These are phyloP conservation scores for Neoniphon sammara DNA, from an alignment of 2,797 vertebrate genomes.

Conservation along the genomic window DNA sequence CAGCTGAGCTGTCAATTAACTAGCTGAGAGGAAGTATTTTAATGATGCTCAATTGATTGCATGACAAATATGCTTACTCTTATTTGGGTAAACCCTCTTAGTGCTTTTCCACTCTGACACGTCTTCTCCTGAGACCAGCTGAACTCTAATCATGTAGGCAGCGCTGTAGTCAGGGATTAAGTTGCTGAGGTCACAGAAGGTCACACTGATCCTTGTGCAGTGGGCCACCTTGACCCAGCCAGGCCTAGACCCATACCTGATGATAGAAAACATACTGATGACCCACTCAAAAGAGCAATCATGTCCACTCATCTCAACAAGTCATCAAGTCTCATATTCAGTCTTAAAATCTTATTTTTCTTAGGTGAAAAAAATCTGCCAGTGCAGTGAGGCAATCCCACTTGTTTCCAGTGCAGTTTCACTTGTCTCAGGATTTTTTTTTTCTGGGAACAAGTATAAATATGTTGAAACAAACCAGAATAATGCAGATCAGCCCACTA, in stretches of 20 bases:
- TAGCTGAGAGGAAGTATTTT: background rate
- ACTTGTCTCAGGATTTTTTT: too few species aligned
- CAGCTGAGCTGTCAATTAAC: background rate
- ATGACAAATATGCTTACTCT: constrained; percentile 63
- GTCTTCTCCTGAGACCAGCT: constrained; percentile 30
- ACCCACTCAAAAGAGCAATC: background rate
- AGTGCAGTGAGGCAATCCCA: too few species aligned
- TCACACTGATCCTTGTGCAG: constrained; percentile 53
- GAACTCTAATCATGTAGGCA: constrained; percentile 66
- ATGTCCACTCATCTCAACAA: too few species aligned
- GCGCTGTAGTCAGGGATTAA: background rate
- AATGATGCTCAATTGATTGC: background rate
- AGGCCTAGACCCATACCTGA: constrained; percentile 13
- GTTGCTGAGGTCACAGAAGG: constrained; percentile 63
- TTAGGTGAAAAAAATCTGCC: too few species aligned
- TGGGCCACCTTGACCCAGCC: constrained; percentile 36
- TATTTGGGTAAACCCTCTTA: constrained; percentile 34
- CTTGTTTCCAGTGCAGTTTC: too few species aligned
- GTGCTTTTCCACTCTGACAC: background rate
- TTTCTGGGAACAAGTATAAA: too few species aligned
- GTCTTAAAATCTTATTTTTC: too few species aligned
- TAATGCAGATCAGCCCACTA: too few species aligned
- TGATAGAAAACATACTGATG: constrained; percentile 22
- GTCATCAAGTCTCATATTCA: too few species aligned
- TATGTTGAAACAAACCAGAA: too few species aligned